A percentile compares a stretch with the other conserved stretches of the same genome.
phyloP scores from a whole-genome alignment of 2,797 vertebrate genomes.

The Philypnodon macrostomus region DNA sequence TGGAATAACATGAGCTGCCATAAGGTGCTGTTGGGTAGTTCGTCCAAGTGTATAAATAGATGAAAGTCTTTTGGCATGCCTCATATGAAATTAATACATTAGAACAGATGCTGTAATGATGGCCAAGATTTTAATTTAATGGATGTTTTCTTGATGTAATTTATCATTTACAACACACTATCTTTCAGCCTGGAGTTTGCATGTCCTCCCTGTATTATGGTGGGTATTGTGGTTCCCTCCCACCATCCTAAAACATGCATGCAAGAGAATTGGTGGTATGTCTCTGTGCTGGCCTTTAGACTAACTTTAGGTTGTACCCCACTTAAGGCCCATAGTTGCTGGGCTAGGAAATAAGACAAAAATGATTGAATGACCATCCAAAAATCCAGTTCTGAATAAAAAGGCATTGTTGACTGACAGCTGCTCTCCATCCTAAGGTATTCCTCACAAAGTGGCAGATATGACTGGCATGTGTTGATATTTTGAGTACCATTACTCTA shows the following conservation, averaged over 20 bases:
- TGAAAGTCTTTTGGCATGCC: not conserved
- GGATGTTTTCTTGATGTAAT: not conserved
- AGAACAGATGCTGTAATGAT: not conserved
- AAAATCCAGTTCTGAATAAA: not conserved
- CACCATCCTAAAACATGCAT: no score
- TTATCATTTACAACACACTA: not conserved
- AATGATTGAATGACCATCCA: no score
- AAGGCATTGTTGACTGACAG: not conserved
- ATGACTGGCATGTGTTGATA: conserved; percentile 31
- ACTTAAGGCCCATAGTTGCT: no score
- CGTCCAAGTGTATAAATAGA: conserved; percentile 8
- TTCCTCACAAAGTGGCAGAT: conserved; percentile 22
- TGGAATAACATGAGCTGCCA: conserved; percentile 4
- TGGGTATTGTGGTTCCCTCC: no score
- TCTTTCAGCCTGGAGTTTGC: no score
- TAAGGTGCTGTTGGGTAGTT: conserved; percentile 2
- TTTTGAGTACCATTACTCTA: conserved; percentile 49
- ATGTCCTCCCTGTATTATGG: no score
- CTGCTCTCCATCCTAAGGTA: not conserved
- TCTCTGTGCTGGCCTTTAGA: no score
- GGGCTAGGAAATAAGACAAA: no score
- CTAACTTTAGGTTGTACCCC: no score
- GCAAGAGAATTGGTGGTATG: no score
- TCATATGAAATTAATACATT: conserved; percentile 6
- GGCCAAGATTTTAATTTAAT: not conserved